These are phyloP conservation scores for Gymnoscopelus microlampas DNA, from an alignment of 2,797 vertebrate genomes.

Conservation along the genomic window DNA sequence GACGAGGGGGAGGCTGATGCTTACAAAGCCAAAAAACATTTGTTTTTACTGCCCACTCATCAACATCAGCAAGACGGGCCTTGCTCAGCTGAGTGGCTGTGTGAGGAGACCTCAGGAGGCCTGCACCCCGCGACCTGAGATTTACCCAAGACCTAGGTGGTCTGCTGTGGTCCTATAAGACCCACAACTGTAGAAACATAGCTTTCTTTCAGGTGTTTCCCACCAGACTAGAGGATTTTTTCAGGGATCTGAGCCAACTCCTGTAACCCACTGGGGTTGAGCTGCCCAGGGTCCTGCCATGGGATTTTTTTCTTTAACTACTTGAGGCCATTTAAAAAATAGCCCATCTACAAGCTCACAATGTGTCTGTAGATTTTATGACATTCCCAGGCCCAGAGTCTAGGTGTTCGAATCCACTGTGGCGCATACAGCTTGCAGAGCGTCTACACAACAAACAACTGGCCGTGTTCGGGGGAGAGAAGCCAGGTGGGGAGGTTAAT, in stretches of 20 bases:
- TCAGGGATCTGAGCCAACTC: constrained; percentile 7
- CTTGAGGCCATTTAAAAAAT: no score
- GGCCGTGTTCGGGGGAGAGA: no score
- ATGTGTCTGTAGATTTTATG: no score
- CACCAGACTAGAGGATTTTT: constrained; percentile 17
- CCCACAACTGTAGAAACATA: constrained; percentile 32
- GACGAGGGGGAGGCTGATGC: constrained; percentile 34
- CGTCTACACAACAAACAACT: no score
- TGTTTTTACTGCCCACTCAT: constrained; percentile 72
- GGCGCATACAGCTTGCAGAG: no score
- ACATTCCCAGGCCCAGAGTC: no score
- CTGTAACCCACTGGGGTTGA: constrained; percentile 5
- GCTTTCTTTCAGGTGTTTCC: constrained; percentile 18
- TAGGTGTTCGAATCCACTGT: no score
- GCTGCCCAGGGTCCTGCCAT: background rate
- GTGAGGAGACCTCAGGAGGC: constrained; percentile 2
- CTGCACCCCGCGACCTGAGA: constrained; percentile 20
- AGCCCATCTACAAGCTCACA: no score
- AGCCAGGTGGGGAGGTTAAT: no score
- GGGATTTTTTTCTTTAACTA: no score
- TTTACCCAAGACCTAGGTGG: constrained; percentile 48
- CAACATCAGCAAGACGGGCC: constrained; percentile 35
- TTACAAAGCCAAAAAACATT: constrained; percentile 61
- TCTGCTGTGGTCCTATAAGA: constrained; percentile 40
- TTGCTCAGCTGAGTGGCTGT: constrained; percentile 56